Conservation (phyloP, 1,140 invertebrate species). For the Drosophila santomea region DNA sequence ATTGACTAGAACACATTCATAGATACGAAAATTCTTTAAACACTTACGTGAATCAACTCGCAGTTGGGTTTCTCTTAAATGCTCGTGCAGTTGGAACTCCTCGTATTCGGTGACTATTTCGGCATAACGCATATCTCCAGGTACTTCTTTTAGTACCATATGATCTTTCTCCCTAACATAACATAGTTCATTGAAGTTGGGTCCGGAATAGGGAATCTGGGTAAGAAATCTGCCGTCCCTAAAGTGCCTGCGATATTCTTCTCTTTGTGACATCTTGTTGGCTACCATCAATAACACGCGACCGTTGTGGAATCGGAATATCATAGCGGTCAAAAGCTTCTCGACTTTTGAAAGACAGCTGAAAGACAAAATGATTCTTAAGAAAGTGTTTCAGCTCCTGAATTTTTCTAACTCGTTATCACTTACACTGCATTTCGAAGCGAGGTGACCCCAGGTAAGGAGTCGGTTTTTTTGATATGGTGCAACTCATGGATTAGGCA, state of each 20-base stretch:
- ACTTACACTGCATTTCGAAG: constrained; percentile 47
- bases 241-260: constrained; percentile 15
- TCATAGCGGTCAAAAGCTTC: constrained; percentile 35
- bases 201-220: constrained; percentile 42
- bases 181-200: constrained; percentile 25
- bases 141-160: not conserved
- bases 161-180: not conserved
- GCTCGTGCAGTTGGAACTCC: not conserved
- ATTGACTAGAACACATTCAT: no score
- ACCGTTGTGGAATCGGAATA: constrained; percentile 51
- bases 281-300: constrained; percentile 10
- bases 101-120: constrained; percentile 32
- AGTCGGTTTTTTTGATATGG: constrained; percentile 35
- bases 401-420: not conserved
- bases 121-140: constrained; percentile 8
- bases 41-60: constrained; percentile 31
- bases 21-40: not conserved
- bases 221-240: not conserved
- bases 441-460: constrained; percentile 58
- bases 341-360: constrained; percentile 51
- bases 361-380: not conserved
- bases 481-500: constrained; percentile 54
- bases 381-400: not conserved
- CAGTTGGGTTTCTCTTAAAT: not conserved
- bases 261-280: not conserved